Conservation (phyloP, 2,113 vertebrate species). For the Protobothrops mucrosquamatus region DNA sequence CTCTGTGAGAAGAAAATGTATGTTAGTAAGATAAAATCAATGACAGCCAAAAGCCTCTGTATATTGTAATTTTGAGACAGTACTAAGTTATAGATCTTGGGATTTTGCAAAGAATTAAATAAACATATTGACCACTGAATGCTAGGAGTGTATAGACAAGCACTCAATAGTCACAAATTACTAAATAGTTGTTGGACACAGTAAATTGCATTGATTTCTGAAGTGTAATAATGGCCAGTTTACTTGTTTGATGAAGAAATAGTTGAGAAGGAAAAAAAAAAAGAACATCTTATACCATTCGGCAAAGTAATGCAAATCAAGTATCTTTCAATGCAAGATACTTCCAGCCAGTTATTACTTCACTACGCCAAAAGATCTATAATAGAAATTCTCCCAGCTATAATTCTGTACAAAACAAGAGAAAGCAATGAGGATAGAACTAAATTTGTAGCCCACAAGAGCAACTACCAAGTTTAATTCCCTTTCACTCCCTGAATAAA, state of each 20-base stretch:
- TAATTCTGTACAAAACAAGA: constrained; percentile 1
- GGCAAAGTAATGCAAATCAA: not conserved
- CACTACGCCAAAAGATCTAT: constrained; percentile 13
- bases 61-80: not conserved
- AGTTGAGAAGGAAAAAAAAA: not conserved
- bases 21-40: constrained; percentile 18
- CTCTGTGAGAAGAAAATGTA: constrained; percentile 33
- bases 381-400: constrained; percentile 40
- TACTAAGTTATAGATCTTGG: constrained; percentile 16
- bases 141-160: not conserved
- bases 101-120: constrained; percentile 42
- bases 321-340: not conserved
- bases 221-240: constrained; percentile 16
- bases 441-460: not conserved
- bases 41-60: constrained; percentile 37
- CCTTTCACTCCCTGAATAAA: not conserved
- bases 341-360: not conserved
- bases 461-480: not conserved
- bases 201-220: constrained; percentile 34
- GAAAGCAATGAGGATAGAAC: constrained; percentile 25
- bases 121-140: not conserved
- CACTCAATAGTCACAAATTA: not conserved
- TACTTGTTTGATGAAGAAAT: constrained; percentile 40
- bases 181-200: constrained; percentile 36
- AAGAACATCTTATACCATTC: not conserved